A percentile compares a stretch with the other conserved stretches of the same genome.
phyloP scores from a whole-genome alignment of 2,113 vertebrate species.

The Oreochromis niloticus region DNA sequence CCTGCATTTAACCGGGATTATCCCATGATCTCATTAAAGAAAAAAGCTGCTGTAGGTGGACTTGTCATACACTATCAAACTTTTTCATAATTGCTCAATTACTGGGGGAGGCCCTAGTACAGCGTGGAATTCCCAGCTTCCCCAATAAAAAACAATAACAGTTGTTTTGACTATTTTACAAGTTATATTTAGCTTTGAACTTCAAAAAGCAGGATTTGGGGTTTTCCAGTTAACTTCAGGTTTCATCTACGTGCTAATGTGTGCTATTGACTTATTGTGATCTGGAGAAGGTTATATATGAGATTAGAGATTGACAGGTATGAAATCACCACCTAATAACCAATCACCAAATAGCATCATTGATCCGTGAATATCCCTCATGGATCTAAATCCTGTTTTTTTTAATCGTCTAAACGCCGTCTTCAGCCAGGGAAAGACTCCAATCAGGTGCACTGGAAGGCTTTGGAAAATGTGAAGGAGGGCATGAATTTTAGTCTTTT shows the following conservation, averaged over 20 bases:
- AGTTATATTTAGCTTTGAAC: too few relatives aligned
- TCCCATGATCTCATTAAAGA: conserved; percentile 35
- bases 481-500: background rate
- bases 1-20: conserved; percentile 12
- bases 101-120: background rate
- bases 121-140: background rate
- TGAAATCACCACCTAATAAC: background rate
- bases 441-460: accelerated
- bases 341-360: background rate
- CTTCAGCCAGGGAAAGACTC: background rate
- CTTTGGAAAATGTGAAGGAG: background rate
- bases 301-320: background rate
- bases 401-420: background rate
- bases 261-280: too few relatives aligned
- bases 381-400: background rate
- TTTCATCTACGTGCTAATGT: too few relatives aligned
- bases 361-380: background rate
- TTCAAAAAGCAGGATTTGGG: too few relatives aligned
- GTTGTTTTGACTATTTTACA: background rate
- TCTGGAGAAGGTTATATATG: too few relatives aligned
- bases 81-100: background rate
- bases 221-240: too few relatives aligned
- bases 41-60: background rate
- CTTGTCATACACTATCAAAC: background rate
- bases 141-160: background rate